Percentiles rank a stretch among this genome's conserved stretches.
Conservation (phyloP, 35 echinoderm and acorn worm species). For the Apostichopus parvimensis region DNA sequence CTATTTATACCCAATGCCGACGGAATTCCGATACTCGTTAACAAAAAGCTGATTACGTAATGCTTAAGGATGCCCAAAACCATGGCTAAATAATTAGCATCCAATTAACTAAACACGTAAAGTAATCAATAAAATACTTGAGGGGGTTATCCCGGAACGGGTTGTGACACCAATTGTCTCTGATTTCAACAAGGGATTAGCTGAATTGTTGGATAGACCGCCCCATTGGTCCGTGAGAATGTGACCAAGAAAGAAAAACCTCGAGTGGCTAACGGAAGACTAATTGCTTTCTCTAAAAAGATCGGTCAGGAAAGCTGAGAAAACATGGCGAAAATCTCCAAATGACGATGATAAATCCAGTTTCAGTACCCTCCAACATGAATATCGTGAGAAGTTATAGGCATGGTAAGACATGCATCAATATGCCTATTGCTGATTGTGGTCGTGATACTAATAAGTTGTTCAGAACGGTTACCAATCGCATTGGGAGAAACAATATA, state of each 20-base stretch:
- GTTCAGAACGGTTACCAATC: background rate
- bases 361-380: background rate
- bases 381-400: constrained; percentile 41
- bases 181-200: constrained; percentile 34
- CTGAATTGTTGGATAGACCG: constrained; percentile 7
- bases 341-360: constrained; percentile 8
- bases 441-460: constrained; percentile 15
- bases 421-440: background rate
- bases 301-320: constrained; percentile 27
- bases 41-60: no score
- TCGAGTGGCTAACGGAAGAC: background rate
- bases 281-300: constrained; percentile 21
- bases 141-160: no score
- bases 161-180: constrained; percentile 12
- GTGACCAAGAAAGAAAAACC: constrained; percentile 19
- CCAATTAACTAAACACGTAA: no score
- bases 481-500: constrained; percentile 20
- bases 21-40: no score
- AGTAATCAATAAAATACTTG: no score
- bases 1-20: no score
- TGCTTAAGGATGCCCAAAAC: no score
- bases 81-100: no score
- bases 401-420: background rate
- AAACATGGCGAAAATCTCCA: constrained; percentile 26
- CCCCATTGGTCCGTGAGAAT: constrained; percentile 4